Conservation (phyloP, 2,113 vertebrate genomes). For the Bombycilla garrulus region DNA sequence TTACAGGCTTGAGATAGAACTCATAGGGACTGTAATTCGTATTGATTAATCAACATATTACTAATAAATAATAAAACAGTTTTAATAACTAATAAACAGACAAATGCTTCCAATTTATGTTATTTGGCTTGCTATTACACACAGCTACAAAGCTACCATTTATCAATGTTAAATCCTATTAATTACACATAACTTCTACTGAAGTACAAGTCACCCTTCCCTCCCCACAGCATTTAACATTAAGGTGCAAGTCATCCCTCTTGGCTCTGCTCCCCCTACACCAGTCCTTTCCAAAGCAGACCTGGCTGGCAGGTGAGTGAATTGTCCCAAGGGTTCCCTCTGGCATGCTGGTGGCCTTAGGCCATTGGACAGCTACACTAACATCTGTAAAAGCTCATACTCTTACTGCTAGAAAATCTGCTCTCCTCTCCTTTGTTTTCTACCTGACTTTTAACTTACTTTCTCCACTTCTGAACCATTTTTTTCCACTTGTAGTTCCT, state of each 20-base stretch:
- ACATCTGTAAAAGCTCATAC: background rate
- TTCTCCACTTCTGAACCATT: background rate
- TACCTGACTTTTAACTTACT: background rate
- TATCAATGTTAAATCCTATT: background rate
- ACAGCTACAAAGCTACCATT: background rate
- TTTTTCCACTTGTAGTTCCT: background rate
- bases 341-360: background rate
- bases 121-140: background rate
- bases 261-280: background rate
- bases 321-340: background rate
- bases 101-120: background rate
- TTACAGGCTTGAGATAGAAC: background rate
- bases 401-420: background rate
- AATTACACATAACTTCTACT: background rate
- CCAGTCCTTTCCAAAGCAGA: background rate
- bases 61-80: background rate
- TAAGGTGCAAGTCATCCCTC: background rate
- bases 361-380: background rate
- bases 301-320: rapidly evolving
- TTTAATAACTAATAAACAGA: background rate
- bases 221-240: background rate
- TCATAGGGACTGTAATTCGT: background rate
- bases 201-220: background rate
- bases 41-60: background rate
- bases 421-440: background rate